Evolutionary conservation across 2,797 vertebrate genomes (phyloP), one percentile per base, ranked within the genome.

Genomic region (Dromococcyx pavoninus): DNA sequence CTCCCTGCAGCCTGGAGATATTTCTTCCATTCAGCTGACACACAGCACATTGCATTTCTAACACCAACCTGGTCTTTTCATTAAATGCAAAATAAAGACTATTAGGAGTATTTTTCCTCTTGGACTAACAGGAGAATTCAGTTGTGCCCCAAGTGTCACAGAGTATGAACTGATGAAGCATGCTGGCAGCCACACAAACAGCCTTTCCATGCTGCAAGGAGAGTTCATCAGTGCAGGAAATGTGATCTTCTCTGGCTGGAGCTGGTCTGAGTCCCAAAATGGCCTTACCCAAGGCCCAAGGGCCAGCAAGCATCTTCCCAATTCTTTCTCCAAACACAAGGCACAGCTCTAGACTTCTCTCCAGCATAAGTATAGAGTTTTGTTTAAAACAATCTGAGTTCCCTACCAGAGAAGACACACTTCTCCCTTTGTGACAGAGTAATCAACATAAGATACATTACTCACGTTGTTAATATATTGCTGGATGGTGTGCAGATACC

Each of bases 401-500:
- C 57, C 60, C 77, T 61, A 96, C 70, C 83, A 93, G 83, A 93
- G 76, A 93, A 93, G 91, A 84, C 70, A 50, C 60, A 32, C 65
- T 91, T 86, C 65, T 94, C 88, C 86, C 91, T 73, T 84, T 71
- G 93, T 94, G 95, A 93, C 89, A 82, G 88, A 94, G 91, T 46
- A 89, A 91, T 88, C 94, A 93, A 82, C 91, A 51, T 73, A 86
- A 93, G 89, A 73, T 77, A 85, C 1, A 27, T 94, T 96, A 90
- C 91, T 94, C 96, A 90, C 1, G 3, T 77, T 82, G 61, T 65
- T 95, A 88, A 91, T 91, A 87, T 65, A 82, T 65, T 91, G 93
- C 89, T 84, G 94, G 95, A 90, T 93, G 86, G 88, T 90, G 88
- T 93, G 86, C 91, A 69, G 91, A 95, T 82, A 96, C 75, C 80